Percentiles rank a stretch among this genome's conserved stretches.
Evolutionary conservation across 2,797 vertebrate species (phyloP).

Genomic region (Eupleurogrammus muticus): DNA sequence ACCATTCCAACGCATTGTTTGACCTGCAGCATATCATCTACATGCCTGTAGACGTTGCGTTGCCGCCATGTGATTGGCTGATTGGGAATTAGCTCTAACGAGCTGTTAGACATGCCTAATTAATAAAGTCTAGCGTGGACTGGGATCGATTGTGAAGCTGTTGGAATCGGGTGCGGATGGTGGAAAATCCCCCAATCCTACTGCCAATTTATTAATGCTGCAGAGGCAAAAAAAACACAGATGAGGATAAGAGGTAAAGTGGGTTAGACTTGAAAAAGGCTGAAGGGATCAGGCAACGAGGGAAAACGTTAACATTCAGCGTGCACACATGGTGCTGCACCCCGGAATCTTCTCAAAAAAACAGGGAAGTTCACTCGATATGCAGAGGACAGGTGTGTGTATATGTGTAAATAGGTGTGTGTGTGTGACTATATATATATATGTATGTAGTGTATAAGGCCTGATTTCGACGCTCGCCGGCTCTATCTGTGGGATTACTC

Average conservation of each 20-base stretch:
- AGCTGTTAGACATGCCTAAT: no score
- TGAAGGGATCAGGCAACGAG: conserved; percentile 56
- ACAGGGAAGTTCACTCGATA: conserved; percentile 37
- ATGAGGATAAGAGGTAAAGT: conserved; percentile 42
- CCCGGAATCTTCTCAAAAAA: conserved; percentile 69
- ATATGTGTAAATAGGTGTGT: conserved; percentile 24
- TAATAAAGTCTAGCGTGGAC: no score
- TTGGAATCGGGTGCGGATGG: no score
- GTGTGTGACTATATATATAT: conserved; percentile 4
- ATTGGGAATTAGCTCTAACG: no score
- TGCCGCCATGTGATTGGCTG: no score
- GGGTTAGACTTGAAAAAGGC: conserved; percentile 74
- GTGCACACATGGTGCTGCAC: conserved; percentile 47
- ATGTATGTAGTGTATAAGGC: conserved; percentile 19
- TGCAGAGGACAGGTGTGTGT: conserved; percentile 26
- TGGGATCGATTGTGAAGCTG: no score
- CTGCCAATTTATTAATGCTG: conserved; percentile 3
- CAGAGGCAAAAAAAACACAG: conserved; percentile 4
- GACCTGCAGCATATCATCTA: no score
- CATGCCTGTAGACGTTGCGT: no score
- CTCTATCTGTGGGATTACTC: conserved; percentile 66
- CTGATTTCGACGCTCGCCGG: conserved; percentile 31
- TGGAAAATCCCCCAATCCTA: neutral
- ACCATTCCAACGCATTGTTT: no score
- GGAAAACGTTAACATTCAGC: conserved; percentile 78